A percentile compares a stretch with the other conserved stretches of the same genome.
These are phyloP conservation scores for Lasioglossum villosulum DNA, from an alignment of 2,888 invertebrate genomes.

Conservation along the genomic window DNA sequence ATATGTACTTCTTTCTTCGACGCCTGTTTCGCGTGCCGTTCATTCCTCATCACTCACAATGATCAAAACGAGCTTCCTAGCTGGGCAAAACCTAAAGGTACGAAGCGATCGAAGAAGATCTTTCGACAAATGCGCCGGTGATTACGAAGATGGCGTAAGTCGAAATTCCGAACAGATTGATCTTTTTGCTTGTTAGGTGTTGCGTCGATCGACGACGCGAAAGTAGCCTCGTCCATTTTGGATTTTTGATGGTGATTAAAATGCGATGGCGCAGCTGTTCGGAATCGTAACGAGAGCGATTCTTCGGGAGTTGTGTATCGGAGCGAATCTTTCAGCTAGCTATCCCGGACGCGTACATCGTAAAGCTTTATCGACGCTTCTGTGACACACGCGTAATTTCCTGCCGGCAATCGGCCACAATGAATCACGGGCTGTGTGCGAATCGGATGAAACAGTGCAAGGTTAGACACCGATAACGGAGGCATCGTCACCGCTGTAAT, in stretches of 20 bases:
- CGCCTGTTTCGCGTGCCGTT: background rate
- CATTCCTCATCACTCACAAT: background rate
- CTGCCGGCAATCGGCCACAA: slow-evolving; percentile 35
- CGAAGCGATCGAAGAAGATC: background rate
- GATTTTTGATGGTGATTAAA: no score
- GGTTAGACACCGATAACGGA: slow-evolving; percentile 22
- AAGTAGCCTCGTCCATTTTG: no score
- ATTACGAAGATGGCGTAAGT: no score
- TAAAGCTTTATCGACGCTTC: slow-evolving; percentile 54
- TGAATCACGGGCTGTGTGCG: slow-evolving; percentile 52
- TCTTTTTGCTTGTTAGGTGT: no score
- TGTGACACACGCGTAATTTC: slow-evolving; percentile 57
- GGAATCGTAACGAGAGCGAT: background rate
- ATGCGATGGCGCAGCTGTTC: background rate
- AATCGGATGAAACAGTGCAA: slow-evolving; percentile 42
- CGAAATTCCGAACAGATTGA: background rate
- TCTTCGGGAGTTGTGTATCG: background rate
- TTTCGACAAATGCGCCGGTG: background rate
- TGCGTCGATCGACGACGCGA: no score
- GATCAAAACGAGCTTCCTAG: background rate
- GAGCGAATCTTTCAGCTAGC: background rate
- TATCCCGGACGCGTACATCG: slow-evolving; percentile 22
- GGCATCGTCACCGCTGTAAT: background rate
- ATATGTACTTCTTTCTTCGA: background rate
- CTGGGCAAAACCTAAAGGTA: background rate